Evolutionary conservation across 2,113 vertebrate species (phyloP), one percentile per base, ranked within the genome.

Genomic region (Myodes glareolus): DNA sequence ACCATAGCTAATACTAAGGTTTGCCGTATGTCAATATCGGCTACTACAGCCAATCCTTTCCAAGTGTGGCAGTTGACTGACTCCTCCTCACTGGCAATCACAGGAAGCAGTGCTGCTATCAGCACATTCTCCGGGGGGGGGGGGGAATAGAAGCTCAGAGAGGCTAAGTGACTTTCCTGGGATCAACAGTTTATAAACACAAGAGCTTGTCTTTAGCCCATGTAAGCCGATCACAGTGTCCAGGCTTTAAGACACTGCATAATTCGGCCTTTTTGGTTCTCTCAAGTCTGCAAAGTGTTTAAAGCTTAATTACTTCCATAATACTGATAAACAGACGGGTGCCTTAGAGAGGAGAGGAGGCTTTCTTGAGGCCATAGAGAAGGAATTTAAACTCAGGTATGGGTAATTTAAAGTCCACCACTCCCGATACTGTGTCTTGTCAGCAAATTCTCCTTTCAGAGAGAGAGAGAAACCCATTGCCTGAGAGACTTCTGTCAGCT

Each of bases 141-240:
- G 36, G 72, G 65, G 81, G 67, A 84, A 68, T 13, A 6, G 25
- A 91, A 95, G 55, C 70, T 90, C 29, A 45, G 85, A 95, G 90
- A 90, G 36, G 61, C 63, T 81, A 76, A 91, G 76, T 77, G 50
- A 86, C 72, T 94, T 85, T 81, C 42, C 65, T 77, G 36, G 86
- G 90, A 47, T 89, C 65, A 91, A 72, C 29, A 81, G 70, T 72
- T 89, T 68, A 42, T 67, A 68, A 39, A 75, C 31, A 61, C 55
- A 27, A 70, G 5, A 85, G 45, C 45, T 80, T 85, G 63, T 14
- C 27, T 70, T 89, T 84, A 92, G 31, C 21, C 1, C 52, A 50
- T 3, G 16, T 33, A 84, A 55, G 42, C n/a, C 45, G 47, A 75
- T 3, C 36, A 42, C 19, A 90, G n/a, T 29, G 12, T 25, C 70